A percentile compares a stretch with the other conserved stretches of the same genome.
Evolutionary conservation across 2,797 vertebrate genomes (phyloP).

Genomic region (Knipowitschia caucasica): DNA sequence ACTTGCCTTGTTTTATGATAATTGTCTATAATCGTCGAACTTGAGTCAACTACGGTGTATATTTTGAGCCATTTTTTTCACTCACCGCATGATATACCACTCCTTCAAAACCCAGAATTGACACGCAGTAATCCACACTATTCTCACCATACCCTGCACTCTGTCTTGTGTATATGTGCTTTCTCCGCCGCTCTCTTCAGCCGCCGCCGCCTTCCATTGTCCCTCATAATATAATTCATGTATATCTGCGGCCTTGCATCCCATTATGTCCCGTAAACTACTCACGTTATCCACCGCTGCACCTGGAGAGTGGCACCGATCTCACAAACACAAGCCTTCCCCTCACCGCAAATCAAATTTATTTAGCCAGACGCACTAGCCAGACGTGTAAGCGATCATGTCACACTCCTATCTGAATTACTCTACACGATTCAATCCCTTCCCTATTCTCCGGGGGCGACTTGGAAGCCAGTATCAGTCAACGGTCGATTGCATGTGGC

Average conservation of each 20-base stretch:
- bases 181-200: conserved; percentile 50
- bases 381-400: conserved; percentile 83
- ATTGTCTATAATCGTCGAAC: too few species aligned
- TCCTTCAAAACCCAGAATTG: too few species aligned
- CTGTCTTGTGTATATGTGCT: too few species aligned
- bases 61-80: too few species aligned
- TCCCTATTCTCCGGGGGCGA: conserved; percentile 65
- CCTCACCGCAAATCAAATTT: conserved; percentile 75
- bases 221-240: conserved; percentile 73
- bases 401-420: conserved; percentile 80
- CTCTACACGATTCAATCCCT: conserved; percentile 76
- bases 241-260: conserved; percentile 77
- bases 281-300: conserved; percentile 76
- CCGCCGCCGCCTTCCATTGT: conserved; percentile 44
- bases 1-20: too few species aligned
- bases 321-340: conserved; percentile 74
- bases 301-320: conserved; percentile 72
- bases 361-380: conserved; percentile 81
- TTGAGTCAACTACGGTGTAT: too few species aligned
- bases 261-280: conserved; percentile 80
- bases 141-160: not conserved
- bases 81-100: too few species aligned
- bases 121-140: too few species aligned
- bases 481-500: conserved; percentile 77
- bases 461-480: conserved; percentile 73